Conservation (phyloP, 2,797 vertebrate species). For the Pteronotus mesoamericanus region DNA sequence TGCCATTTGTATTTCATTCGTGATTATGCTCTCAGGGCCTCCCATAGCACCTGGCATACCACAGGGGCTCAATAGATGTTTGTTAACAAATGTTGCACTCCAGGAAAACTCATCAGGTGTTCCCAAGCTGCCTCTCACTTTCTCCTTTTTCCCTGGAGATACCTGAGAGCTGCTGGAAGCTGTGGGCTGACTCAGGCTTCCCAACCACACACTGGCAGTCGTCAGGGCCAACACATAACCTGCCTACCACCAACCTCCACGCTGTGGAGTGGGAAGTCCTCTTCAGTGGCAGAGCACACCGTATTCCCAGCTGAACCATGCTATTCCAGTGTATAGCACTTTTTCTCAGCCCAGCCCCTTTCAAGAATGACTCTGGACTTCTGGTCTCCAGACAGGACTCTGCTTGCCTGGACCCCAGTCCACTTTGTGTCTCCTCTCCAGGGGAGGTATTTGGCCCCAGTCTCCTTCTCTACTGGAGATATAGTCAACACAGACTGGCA, state of each 20-base stretch:
- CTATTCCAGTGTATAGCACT: too few species aligned
- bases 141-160: too few species aligned
- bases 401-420: neutral
- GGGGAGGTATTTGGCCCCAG: neutral
- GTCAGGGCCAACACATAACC: neutral
- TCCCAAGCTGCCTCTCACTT: too few species aligned
- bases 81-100: neutral
- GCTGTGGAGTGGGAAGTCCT: accelerated
- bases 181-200: neutral
- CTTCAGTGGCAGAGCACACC: too few species aligned
- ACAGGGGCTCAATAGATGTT: accelerated
- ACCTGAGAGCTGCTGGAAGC: neutral
- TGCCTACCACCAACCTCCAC: neutral
- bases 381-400: neutral
- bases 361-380: too few species aligned
- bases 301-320: neutral
- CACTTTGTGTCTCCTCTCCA: neutral
- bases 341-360: neutral
- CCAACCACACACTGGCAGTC: too few species aligned
- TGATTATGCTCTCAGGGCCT: neutral
- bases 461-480: neutral
- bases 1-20: neutral
- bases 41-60: neutral
- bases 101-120: too few species aligned
- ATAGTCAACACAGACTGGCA: neutral